Conservation (phyloP, 1,140 invertebrate genomes). For the Polypedilum pembai region DNA sequence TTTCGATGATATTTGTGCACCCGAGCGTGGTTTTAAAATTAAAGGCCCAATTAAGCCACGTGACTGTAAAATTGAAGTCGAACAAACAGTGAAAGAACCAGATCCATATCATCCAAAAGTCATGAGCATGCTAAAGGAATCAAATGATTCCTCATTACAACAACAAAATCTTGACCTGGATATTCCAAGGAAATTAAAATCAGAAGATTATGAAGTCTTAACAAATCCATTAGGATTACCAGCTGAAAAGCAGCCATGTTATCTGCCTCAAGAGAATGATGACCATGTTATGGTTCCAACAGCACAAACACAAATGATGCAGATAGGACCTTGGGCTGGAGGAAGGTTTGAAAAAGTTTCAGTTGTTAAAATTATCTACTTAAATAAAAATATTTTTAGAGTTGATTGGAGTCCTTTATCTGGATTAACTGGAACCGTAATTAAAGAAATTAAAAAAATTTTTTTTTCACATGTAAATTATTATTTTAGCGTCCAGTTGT, state of each 20-base stretch:
- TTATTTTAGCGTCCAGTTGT: constrained; percentile 50
- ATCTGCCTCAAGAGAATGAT: constrained; percentile 15
- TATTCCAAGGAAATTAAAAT: constrained; percentile 29
- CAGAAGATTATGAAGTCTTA: constrained; percentile 28
- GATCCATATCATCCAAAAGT: constrained; percentile 15
- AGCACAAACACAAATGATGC: constrained; percentile 42
- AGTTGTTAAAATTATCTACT: no score
- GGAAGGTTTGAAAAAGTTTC: constrained; percentile 41
- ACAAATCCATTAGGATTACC: constrained; percentile 21
- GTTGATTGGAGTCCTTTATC: constrained; percentile 59
- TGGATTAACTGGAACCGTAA: constrained; percentile 54
- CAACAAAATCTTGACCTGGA: background rate
- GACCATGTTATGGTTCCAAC: constrained; percentile 29
- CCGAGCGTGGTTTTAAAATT: background rate
- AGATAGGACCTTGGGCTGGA: constrained; percentile 59
- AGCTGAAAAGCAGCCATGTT: constrained; percentile 29
- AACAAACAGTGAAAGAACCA: constrained; percentile 1
- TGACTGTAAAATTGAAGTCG: constrained; percentile 3
- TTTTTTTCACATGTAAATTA: no score
- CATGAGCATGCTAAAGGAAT: background rate
- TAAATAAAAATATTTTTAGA: constrained; percentile 32
- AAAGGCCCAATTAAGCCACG: background rate
- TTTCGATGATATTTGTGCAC: constrained; percentile 1
- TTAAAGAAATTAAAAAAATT: no score
- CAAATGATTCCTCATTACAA: constrained; percentile 21